A percentile compares a stretch with the other conserved stretches of the same genome.
Conservation (phyloP, 2,888 invertebrate species). For the Hypercompe scribonia region DNA sequence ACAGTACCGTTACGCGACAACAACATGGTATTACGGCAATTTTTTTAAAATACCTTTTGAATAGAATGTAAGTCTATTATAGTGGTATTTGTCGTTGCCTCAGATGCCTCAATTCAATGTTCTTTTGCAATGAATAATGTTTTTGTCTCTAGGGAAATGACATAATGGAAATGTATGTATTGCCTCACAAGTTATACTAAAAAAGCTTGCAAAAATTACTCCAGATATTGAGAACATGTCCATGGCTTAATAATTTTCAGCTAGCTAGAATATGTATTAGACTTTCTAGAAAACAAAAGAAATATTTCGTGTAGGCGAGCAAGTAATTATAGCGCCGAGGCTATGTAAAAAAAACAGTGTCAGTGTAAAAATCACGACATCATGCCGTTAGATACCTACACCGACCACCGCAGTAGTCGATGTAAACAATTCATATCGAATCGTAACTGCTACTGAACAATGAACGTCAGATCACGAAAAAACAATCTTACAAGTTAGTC, state of each 20-base stretch:
- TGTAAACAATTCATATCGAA: slow-evolving; percentile 82
- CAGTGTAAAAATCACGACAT: slow-evolving; percentile 46
- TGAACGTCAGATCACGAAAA: slow-evolving; percentile 85
- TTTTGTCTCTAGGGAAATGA: neutral
- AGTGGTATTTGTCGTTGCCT: slow-evolving; percentile 42
- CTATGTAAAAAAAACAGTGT: slow-evolving; percentile 38
- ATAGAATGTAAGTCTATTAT: slow-evolving; percentile 48
- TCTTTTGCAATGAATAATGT: slow-evolving; percentile 1
- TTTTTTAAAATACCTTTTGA: slow-evolving; percentile 50
- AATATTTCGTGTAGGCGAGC: neutral
- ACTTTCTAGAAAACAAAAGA: neutral
- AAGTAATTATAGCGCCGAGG: slow-evolving; percentile 2
- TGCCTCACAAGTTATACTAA: no score
- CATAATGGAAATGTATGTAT: neutral
- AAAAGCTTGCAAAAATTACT: no score
- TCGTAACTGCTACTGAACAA: slow-evolving; percentile 83
- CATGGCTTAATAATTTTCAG: neutral
- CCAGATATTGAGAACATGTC: neutral
- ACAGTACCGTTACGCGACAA: slow-evolving; percentile 28
- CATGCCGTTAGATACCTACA: slow-evolving; percentile 35
- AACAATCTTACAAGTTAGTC: slow-evolving; percentile 83
- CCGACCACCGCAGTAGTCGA: slow-evolving; percentile 60
- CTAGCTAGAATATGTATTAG: neutral
- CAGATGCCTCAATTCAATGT: slow-evolving; percentile 29
- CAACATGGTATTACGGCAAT: slow-evolving; percentile 39